Evolutionary conservation across 2,888 invertebrate species (phyloP).

Genomic region (Acanthosepion esculentum): DNA sequence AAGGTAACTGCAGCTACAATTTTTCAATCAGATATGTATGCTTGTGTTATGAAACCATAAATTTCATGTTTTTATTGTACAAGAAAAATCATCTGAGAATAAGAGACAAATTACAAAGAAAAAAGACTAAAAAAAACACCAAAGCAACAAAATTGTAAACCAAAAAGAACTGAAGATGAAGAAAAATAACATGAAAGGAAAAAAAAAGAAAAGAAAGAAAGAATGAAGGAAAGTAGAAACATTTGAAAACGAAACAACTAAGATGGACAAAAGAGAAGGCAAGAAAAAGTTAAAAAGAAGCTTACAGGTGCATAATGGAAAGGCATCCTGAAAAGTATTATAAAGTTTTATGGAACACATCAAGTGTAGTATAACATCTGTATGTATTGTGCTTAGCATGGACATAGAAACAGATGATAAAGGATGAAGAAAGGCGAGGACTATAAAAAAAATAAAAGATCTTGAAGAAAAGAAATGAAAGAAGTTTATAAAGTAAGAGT

Average conservation of each 20-base stretch:
- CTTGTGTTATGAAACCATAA: neutral
- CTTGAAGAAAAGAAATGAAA: neutral
- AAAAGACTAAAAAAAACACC: too few relatives aligned
- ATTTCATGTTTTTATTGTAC: neutral
- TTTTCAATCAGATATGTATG: neutral
- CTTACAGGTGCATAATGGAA: conserved; percentile 22
- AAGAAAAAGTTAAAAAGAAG: neutral
- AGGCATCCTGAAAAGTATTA: conserved; percentile 33
- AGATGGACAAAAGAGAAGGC: neutral
- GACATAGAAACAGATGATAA: neutral
- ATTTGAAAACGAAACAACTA: neutral
- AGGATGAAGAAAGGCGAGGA: neutral
- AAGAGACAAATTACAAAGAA: too few relatives aligned
- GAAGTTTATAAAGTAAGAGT: neutral
- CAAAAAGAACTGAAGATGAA: neutral
- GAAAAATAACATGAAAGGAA: neutral
- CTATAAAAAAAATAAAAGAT: neutral
- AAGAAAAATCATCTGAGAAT: neutral
- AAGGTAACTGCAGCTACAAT: too few relatives aligned
- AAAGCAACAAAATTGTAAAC: neutral
- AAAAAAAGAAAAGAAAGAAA: neutral
- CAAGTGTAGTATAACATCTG: conserved; percentile 33
- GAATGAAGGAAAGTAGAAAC: neutral
- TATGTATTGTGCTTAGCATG: conserved; percentile 4
- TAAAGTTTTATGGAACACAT: conserved; percentile 33